Conservation (phyloP, 2,888 invertebrate species). For the Parnassius apollo region DNA sequence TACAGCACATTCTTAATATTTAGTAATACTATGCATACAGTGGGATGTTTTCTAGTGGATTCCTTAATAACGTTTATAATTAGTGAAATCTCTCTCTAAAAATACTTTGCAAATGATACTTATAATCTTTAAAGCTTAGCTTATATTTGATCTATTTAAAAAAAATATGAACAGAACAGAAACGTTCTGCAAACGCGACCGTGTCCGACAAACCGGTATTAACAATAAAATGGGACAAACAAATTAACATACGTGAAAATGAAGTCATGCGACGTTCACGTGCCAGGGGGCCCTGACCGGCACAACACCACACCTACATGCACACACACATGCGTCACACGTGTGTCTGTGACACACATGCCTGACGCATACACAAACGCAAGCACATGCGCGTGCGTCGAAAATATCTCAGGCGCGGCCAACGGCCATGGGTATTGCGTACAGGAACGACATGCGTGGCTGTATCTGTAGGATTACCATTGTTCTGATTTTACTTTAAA, state of each 20-base stretch:
- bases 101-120: no score
- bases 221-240: constrained; percentile 13
- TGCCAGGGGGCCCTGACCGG: constrained; percentile 38
- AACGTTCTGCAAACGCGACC: no score
- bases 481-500: neutral
- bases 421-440: constrained; percentile 1
- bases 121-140: no score
- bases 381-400: neutral
- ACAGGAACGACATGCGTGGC: neutral
- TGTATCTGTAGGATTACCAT: neutral
- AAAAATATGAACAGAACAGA: no score
- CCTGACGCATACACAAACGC: neutral
- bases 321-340: constrained; percentile 12
- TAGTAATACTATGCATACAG: no score
- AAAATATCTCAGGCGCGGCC: constrained; percentile 7
- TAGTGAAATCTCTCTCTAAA: no score
- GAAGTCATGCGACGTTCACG: constrained; percentile 36
- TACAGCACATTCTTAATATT: no score
- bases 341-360: neutral
- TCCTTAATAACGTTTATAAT: no score
- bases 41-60: no score
- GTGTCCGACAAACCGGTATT: neutral
- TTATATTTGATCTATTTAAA: no score
- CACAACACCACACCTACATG: constrained; percentile 38
- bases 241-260: constrained; percentile 12